A percentile compares a stretch with the other conserved stretches of the same genome.
Evolutionary conservation across 2,888 invertebrate genomes (phyloP).

Genomic region (Hirtodrosophila duncani): DNA sequence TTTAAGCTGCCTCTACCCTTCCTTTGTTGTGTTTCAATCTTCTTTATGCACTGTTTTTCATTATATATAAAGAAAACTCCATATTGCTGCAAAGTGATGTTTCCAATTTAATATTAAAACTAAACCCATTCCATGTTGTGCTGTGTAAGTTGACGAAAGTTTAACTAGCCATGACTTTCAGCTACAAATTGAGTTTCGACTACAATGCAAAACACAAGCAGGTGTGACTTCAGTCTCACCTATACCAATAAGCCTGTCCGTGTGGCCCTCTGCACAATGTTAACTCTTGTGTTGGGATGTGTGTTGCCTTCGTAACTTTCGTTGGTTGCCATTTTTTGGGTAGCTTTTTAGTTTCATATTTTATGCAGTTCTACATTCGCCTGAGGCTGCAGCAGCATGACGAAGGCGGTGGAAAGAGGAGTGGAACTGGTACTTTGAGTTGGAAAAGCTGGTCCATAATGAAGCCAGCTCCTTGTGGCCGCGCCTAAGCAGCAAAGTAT

Average conservation of each 20-base stretch:
- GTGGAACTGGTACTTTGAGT: too few relatives aligned
- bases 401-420: neutral
- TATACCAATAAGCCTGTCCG: neutral
- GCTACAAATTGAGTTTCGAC: slow-evolving; percentile 42
- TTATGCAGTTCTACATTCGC: slow-evolving; percentile 28
- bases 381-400: neutral
- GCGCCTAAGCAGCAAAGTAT: slow-evolving; percentile 49
- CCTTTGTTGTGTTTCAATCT: too few relatives aligned
- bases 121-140: too few relatives aligned
- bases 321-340: slow-evolving; percentile 23
- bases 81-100: slow-evolving; percentile 7
- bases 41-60: too few relatives aligned
- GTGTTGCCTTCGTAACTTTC: slow-evolving; percentile 35
- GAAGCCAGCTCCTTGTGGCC: slow-evolving; percentile 39
- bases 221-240: slow-evolving; percentile 29
- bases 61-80: too few relatives aligned
- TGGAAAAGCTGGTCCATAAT: slow-evolving; percentile 43
- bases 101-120: too few relatives aligned
- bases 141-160: too few relatives aligned
- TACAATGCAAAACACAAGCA: slow-evolving; percentile 27
- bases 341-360: slow-evolving; percentile 47
- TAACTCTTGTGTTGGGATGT: slow-evolving; percentile 37
- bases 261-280: slow-evolving; percentile 5
- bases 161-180: slow-evolving; percentile 24
- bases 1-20: too few relatives aligned